A percentile compares a stretch with the other conserved stretches of the same genome.
Conservation (phyloP, 1,140 invertebrate species). For the Rhizoglyphus robini region DNA sequence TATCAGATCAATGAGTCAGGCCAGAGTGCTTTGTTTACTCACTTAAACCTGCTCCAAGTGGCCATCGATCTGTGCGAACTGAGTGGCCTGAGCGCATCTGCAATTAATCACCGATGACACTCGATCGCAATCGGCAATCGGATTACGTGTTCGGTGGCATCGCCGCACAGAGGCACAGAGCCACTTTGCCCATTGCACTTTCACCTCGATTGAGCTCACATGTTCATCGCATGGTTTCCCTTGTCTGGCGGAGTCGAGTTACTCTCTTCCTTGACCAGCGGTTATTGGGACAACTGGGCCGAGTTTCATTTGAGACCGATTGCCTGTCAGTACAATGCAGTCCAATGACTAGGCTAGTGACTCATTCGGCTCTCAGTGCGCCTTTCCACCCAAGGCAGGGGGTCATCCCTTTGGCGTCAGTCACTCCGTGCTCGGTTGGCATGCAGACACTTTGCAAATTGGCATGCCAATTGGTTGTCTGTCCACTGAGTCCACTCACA, state of each 20-base stretch:
- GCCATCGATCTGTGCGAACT: neutral
- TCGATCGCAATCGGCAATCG: conserved; percentile 8
- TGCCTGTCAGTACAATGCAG: no score
- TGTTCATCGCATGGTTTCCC: no score
- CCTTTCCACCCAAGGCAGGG: no score
- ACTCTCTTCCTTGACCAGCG: no score
- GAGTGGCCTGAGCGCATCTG: neutral
- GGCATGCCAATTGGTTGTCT: no score
- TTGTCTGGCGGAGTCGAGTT: no score
- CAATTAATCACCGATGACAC: conserved; percentile 12
- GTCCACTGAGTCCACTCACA: neutral
- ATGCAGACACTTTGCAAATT: neutral
- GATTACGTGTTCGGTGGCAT: neutral
- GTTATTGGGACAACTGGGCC: no score
- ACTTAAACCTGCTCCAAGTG: conserved; percentile 1
- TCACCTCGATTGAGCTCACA: no score
- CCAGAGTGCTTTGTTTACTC: neutral
- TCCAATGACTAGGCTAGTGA: no score
- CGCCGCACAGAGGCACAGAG: neutral
- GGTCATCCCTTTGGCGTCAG: neutral
- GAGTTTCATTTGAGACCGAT: no score
- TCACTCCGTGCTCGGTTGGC: neutral
- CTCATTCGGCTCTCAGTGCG: no score
- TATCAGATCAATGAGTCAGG: neutral
- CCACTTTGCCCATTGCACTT: neutral